Base-by-base conservation (phyloP, 2,113 vertebrate genomes). In the Rhinolophus ferrumequinum region DNA sequence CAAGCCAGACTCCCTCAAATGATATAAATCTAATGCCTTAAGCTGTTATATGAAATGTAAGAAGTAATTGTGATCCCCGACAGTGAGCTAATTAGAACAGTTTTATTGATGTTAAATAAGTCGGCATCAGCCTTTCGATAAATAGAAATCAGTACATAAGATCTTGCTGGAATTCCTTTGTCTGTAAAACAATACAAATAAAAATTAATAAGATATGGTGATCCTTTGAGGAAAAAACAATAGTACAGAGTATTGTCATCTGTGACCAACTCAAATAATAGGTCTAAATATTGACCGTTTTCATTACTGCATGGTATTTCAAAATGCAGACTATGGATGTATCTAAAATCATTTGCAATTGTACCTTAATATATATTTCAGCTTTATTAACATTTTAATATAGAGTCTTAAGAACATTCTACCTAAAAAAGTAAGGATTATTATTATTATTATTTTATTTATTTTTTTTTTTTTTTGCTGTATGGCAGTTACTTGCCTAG, bases 401-500 rank as follows among this genome's bases (percentile, higher is more conserved):
- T 97, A 81, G 93, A 97, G 96, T 98, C 97, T 98, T 98, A 90
- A 87, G 81, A 96, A 97, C 97, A 92, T 96, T 98, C 95, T 96
- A 97, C 85, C 8, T 98, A 96, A 97, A 83, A 98, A 96, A 4
- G n/a, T 18, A 96, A 80, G 38, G 11, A n/a, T 69, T 93, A n/a
- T n/a, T n/a, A n/a, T n/a, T n/a, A n/a, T n/a, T n/a, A n/a, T n/a
- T n/a, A n/a, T n/a, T n/a, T n/a, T n/a, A n/a, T 95, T 94, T 88
- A 81, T 90, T 93, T 95, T 77, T 84, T 96, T 95, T 90, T 95
- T 95, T 96, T 95, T 96, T 97, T 88, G 56, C 97, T 96, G 88
- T 93, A 92, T 98, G 98, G 97, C 98, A 98, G 98, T 97, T 98
- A 98, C 98, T 98, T 98, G 97, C 93, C 87, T 94, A 93, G 99